Base-by-base conservation (phyloP, 2,888 invertebrate species). In the Endotricha flammealis region DNA sequence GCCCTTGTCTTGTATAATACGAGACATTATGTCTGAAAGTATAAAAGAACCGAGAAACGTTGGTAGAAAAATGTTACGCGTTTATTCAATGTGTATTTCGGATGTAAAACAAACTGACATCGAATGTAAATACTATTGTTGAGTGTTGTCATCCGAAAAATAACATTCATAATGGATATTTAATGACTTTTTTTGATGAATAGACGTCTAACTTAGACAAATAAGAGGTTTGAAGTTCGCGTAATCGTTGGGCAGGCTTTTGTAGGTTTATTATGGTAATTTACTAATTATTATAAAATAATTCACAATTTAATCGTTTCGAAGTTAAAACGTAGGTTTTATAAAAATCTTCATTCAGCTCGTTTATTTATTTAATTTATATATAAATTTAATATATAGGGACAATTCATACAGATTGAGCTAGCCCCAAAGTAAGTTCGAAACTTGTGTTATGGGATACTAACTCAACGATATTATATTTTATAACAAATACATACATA, bases 31-130 rank as follows among this genome's bases (percentile, higher is more conserved):
- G 75, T 76, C 65, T 60, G 57, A 68, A 71, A 66, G 64, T 61
- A 76, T 73, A 75, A 79, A 76, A 64, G 72, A 63, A 66, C 71
- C 54, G 58, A 67, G 67, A 74, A 63, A 80, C 74, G 72, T 66
- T 68, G 58, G 70, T 71, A 73, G 77, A 80, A 80, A 75, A 68
- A 77, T 80, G 76, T 72, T 80, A 71, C 72, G 73, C 76, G 69
- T 70, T 73, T 67, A 78, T 82, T 81, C 77, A 80, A 75, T 73
- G 73, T 69, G 72, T 78, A 75, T 81, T 82, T 79, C 67, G 75
- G 74, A 78, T 79, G 81, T 82, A 83, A 83, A 85, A 85, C 83
- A 85, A 83, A 83, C 85, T 86, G 82, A 83, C 85, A 78, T 77
- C 73, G 75, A 82, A 83, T 82, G 81, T 85, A 85, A 86, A 85